Conservation (phyloP, 2,113 vertebrate species). For the Vulpes lagopus region DNA sequence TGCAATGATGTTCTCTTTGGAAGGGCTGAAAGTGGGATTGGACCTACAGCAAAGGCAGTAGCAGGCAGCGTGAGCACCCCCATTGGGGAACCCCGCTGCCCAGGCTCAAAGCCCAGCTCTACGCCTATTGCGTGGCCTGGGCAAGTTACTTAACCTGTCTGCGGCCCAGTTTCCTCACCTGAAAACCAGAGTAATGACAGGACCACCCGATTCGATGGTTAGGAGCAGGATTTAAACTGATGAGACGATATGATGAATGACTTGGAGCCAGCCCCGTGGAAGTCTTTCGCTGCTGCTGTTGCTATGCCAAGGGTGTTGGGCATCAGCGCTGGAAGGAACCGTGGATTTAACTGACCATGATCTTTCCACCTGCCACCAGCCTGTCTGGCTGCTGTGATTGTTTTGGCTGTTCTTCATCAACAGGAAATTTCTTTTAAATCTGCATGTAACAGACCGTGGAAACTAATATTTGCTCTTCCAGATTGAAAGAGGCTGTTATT, state of each 20-base stretch:
- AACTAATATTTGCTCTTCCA: constrained; percentile 47
- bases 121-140: not conserved
- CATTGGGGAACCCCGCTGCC: not conserved
- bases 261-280: not conserved
- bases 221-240: not conserved
- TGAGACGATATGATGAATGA: not conserved
- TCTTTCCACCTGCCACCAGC: not conserved
- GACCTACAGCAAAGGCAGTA: not conserved
- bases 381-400: rapidly evolving
- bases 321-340: not conserved
- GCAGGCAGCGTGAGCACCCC: not conserved
- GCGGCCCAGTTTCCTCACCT: not conserved
- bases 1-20: not conserved
- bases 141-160: not conserved
- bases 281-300: rapidly evolving
- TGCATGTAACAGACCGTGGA: not conserved
- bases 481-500: not conserved
- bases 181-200: not conserved
- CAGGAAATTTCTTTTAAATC: constrained; percentile 23
- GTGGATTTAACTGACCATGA: not conserved
- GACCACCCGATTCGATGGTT: not conserved
- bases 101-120: not conserved
- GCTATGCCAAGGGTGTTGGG: not conserved
- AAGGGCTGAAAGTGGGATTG: not conserved
- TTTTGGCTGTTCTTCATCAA: not conserved